Evolutionary conservation across 2,888 invertebrate genomes (phyloP).

Genomic region (Lepas anatifera): DNA sequence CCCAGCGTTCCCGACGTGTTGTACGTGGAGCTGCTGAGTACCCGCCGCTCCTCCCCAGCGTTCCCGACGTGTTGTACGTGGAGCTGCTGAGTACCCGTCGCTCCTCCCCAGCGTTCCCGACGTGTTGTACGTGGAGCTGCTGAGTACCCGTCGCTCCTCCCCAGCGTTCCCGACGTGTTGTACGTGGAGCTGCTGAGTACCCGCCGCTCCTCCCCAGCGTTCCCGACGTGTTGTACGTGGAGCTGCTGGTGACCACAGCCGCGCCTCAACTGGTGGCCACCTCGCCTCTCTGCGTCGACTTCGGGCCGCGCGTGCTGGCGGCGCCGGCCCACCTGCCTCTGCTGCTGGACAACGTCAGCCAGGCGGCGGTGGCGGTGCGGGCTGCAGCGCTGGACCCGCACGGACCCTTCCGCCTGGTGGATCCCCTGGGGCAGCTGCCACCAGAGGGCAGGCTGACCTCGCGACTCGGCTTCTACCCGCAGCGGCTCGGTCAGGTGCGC

Average conservation of each 20-base stretch:
- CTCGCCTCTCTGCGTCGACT: neutral
- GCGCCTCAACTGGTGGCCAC: neutral
- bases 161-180: too few species aligned
- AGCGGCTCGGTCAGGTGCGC: neutral
- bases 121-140: too few species aligned
- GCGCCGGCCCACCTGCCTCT: neutral
- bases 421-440: neutral
- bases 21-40: too few species aligned
- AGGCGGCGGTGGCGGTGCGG: neutral
- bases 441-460: neutral
- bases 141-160: too few species aligned
- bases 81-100: too few species aligned
- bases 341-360: neutral
- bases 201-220: neutral
- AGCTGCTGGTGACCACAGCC: neutral
- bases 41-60: too few species aligned
- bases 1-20: too few species aligned
- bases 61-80: too few species aligned
- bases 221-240: slow-evolving; percentile 1
- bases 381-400: neutral
- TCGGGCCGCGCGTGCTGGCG: neutral
- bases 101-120: too few species aligned
- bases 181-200: too few species aligned
- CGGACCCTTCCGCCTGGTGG: neutral
- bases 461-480: neutral